phyloP scores from a whole-genome alignment of 2,888 invertebrate species.

The Saturnia pavonia region DNA sequence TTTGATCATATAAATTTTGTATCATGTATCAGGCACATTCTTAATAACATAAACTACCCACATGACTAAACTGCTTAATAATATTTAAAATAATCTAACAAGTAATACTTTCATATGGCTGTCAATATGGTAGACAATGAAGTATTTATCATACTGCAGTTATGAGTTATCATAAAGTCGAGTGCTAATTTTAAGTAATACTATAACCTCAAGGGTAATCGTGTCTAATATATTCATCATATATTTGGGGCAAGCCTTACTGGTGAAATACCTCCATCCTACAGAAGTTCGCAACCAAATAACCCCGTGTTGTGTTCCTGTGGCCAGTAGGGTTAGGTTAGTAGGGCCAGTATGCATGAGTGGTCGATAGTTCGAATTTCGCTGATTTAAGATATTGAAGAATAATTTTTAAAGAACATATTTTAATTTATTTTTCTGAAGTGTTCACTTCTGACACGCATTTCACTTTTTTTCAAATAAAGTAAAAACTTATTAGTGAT shows the following conservation, averaged over 20 bases:
- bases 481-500: too few species aligned
- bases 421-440: too few species aligned
- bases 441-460: too few species aligned
- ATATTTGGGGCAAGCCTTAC: neutral
- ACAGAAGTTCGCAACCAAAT: too few species aligned
- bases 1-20: neutral
- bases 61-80: neutral
- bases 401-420: too few species aligned
- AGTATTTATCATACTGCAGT: slow-evolving; percentile 4
- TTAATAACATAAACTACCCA: neutral
- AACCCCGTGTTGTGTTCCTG: too few species aligned
- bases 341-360: too few species aligned
- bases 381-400: too few species aligned
- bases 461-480: too few species aligned
- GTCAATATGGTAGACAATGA: neutral
- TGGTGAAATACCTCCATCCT: too few species aligned
- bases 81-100: neutral
- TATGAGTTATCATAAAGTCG: slow-evolving; percentile 23
- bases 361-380: too few species aligned
- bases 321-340: too few species aligned
- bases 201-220: neutral
- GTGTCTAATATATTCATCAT: neutral
- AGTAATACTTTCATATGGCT: neutral
- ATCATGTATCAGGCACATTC: neutral
- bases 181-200: slow-evolving; percentile 19